These are phyloP conservation scores for Meda fulgida DNA, from an alignment of 2,797 vertebrate species.

Conservation along the genomic window DNA sequence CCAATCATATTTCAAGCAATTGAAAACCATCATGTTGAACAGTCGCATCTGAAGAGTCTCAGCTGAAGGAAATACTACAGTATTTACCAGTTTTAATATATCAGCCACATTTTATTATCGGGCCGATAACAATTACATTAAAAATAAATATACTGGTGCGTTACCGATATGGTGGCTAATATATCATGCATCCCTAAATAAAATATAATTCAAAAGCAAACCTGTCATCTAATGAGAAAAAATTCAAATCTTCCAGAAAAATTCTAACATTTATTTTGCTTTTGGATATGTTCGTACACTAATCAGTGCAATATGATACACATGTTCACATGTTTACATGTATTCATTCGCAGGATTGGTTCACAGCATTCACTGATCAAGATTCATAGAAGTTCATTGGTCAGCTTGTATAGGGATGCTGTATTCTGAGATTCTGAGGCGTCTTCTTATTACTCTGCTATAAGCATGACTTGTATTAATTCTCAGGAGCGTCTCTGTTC, in stretches of 20 bases:
- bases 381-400: no score
- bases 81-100: no score
- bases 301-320: neutral
- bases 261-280: neutral
- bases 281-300: neutral
- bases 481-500: slow-evolving; percentile 89
- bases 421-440: neutral
- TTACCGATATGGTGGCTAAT: no score
- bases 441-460: neutral
- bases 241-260: neutral
- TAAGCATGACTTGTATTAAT: slow-evolving; percentile 50
- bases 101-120: no score
- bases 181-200: neutral
- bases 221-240: neutral
- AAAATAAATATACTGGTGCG: no score
- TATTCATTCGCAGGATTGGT: neutral
- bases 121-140: no score
- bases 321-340: neutral
- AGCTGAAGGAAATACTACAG: no score
- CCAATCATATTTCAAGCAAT: no score
- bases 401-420: no score
- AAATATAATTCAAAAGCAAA: neutral
- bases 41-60: no score
- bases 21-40: no score
- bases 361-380: neutral